A percentile compares a stretch with the other conserved stretches of the same genome.
phyloP scores from a whole-genome alignment of 1,140 invertebrate species.

The Bombus waltoni region DNA sequence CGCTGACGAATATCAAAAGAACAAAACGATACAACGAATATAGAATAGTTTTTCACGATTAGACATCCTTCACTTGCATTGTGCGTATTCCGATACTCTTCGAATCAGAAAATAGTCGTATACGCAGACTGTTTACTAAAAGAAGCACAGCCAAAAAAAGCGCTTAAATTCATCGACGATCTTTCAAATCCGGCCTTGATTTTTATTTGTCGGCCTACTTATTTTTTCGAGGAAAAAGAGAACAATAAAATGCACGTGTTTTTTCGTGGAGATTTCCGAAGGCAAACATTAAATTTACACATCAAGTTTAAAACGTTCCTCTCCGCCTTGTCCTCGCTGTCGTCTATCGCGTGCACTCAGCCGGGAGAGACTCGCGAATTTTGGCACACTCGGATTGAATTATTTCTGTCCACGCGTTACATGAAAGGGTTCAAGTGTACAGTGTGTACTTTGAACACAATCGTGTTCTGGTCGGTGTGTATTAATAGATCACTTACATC shows the following conservation, averaged over 20 bases:
- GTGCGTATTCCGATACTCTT: background rate
- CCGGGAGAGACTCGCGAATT: conserved; percentile 7
- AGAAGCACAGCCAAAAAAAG: too few species aligned
- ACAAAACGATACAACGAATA: background rate
- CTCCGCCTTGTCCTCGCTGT: background rate
- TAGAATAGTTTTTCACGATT: background rate
- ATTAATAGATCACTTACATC: conserved; percentile 66
- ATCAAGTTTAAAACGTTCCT: background rate
- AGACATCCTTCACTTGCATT: background rate
- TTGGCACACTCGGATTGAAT: conserved; percentile 36
- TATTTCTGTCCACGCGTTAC: conserved; percentile 38
- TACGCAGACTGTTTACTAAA: background rate
- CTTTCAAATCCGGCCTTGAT: background rate
- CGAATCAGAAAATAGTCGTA: background rate
- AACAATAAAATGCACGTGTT: background rate
- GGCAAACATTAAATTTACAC: background rate
- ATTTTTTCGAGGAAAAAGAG: background rate
- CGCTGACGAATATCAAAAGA: background rate
- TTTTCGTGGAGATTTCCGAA: background rate
- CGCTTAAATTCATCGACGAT: background rate
- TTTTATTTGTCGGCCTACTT: background rate
- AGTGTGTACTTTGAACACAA: background rate
- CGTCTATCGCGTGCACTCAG: too few species aligned
- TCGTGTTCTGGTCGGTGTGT: background rate
- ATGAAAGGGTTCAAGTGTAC: conserved; percentile 53